A percentile compares a stretch with the other conserved stretches of the same genome.
phyloP scores from a whole-genome alignment of 2,113 vertebrate genomes.

The Plecotus auritus region DNA sequence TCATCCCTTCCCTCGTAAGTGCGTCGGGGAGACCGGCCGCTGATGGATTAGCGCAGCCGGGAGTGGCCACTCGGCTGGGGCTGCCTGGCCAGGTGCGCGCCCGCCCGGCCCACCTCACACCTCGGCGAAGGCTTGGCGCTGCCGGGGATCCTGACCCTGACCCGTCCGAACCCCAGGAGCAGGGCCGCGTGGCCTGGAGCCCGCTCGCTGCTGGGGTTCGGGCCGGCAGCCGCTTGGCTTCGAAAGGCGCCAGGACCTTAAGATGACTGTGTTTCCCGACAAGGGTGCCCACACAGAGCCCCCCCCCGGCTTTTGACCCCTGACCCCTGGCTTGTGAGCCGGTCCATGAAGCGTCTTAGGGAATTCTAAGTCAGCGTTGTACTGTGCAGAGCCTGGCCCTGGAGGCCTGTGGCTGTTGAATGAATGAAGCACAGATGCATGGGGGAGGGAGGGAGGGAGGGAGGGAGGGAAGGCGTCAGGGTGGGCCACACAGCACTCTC shows the following conservation, averaged over 20 bases:
- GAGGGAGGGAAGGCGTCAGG: not conserved
- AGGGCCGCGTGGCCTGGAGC: not conserved
- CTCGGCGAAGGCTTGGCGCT: constrained; percentile 1
- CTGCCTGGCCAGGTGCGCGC: constrained; percentile 54
- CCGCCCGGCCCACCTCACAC: rapidly evolving
- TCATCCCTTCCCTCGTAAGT: constrained; percentile 76
- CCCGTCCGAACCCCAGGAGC: not conserved
- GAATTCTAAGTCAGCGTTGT: not conserved
- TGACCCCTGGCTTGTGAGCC: not conserved
- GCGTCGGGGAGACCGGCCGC: constrained; percentile 61
- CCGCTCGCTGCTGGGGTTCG: not conserved
- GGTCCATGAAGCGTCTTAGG: not conserved
- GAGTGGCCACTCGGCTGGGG: constrained; percentile 45
- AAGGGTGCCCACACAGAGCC: rapidly evolving
- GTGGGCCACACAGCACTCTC: not conserved
- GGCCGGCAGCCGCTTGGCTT: not conserved
- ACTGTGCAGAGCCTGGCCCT: not conserved
- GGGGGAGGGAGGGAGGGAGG: too few relatives aligned
- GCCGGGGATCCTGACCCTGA: too few relatives aligned
- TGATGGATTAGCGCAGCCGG: constrained; percentile 71
- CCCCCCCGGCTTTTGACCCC: not conserved
- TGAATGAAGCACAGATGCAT: not conserved
- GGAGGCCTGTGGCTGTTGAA: not conserved
- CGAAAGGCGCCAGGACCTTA: not conserved
- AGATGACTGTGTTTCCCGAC: not conserved